These are phyloP conservation scores for Labeo rohita DNA, from an alignment of 2,113 vertebrate genomes.

Conservation along the genomic window DNA sequence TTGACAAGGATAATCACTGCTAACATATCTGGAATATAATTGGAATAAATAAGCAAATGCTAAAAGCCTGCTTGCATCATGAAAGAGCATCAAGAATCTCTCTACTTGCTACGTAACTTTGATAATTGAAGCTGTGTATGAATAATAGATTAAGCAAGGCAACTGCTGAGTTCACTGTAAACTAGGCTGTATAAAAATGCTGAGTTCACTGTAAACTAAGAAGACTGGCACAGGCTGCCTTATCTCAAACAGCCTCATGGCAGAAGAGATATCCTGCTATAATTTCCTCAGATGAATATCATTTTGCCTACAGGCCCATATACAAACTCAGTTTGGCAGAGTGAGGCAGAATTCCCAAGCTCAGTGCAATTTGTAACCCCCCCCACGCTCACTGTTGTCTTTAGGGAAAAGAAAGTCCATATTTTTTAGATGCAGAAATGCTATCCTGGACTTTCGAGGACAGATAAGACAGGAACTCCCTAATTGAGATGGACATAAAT, in stretches of 20 bases:
- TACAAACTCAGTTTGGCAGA: conserved; percentile 1
- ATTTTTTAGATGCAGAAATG: conserved; percentile 6
- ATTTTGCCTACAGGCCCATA: not conserved
- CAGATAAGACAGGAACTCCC: conserved; percentile 47
- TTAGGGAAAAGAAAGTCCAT: not conserved
- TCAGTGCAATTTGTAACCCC: not conserved
- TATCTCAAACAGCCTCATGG: conserved; percentile 7
- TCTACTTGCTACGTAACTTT: not conserved
- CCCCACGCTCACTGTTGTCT: not conserved
- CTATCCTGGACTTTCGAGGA: not conserved
- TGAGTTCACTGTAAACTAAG: conserved; percentile 24
- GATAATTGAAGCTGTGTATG: conserved; percentile 2
- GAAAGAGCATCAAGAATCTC: not conserved
- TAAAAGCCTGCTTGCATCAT: not conserved
- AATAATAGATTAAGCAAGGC: conserved; percentile 25
- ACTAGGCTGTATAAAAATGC: conserved; percentile 14
- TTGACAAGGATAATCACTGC: not conserved
- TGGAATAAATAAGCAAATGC: conserved; percentile 3
- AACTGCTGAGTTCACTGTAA: conserved; percentile 20
- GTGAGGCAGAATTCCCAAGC: not conserved
- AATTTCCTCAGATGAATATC: conserved; percentile 19
- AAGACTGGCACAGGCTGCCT: not conserved
- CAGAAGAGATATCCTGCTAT: not conserved
- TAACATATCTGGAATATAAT: not conserved
- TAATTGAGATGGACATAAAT: conserved; percentile 29